Evolutionary conservation across 2,113 vertebrate genomes (phyloP), one percentile per base, ranked within the genome.

Genomic region (Perca schrenkii): DNA sequence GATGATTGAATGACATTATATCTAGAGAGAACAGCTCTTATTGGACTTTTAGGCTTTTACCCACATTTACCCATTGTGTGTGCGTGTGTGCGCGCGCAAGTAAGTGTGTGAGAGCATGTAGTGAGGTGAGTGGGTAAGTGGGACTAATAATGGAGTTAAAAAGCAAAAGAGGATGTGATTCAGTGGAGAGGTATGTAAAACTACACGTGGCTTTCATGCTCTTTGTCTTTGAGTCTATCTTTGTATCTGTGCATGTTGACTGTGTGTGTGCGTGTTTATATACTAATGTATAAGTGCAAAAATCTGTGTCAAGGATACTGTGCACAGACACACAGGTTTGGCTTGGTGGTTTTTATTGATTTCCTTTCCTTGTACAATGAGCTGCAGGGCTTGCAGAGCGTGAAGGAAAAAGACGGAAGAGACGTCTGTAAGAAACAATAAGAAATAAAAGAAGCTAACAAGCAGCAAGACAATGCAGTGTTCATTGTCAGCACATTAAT

Each of bases 341-440:
- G 68, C 80, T 73, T 83, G 83, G 90, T 93, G 87, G 89, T 92
- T 90, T 64, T 85, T 89, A 94, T 94, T 92, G 93, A 94, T 94
- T 93, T 85, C 61, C 10, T 22, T 34, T 72, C 43, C 60, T 43
- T 57, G 58, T 49, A 63, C 69, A 81, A 75, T 83, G 74, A 91
- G 88, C 84, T 82, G 73, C 86, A 70, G 80, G 78, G 72, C 63
- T 84, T 22, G 5, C 60, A 50, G 72, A 66, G 79, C 1, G 15
- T 17, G 31, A 52, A 71, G 67, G 63, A 49, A 63, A 57, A 34
- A 36, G 60, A 22, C 63, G 58, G 34, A 72, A 46, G 66, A 58
- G 19, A 62, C 4, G 21, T 86, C 81, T 86, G 74, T 71, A 34
- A 65, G 65, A 77, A 81, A 89, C 62, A 76, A 86, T 81, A 74